A percentile compares a stretch with the other conserved stretches of the same genome.
phyloP scores from a whole-genome alignment of 1,140 invertebrate species.

The Pogonomyrmex barbatus region DNA sequence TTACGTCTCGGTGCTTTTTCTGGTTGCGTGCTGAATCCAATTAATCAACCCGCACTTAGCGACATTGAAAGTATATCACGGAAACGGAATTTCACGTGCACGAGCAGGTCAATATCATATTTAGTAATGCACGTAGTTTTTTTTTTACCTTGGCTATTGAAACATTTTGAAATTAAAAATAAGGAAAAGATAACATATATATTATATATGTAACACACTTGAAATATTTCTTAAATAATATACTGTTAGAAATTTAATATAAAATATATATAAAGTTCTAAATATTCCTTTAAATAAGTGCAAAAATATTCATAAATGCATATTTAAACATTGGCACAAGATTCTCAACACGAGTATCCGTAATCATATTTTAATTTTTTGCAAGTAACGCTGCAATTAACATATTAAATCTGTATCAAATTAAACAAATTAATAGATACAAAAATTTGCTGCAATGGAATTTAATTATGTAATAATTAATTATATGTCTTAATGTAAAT shows the following conservation, averaged over 20 bases:
- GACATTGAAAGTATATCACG: conserved; percentile 56
- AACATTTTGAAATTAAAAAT: conserved; percentile 2
- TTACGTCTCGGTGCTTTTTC: conserved; percentile 63
- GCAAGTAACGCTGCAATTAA: conserved; percentile 16
- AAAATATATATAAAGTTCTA: not conserved
- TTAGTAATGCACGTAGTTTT: conserved; percentile 30
- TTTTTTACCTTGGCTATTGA: not conserved
- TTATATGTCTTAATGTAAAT: conserved; percentile 35
- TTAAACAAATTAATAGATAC: conserved; percentile 13
- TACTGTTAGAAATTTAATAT: not conserved
- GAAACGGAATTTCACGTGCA: conserved; percentile 46
- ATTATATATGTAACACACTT: not conserved
- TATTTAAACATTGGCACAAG: conserved; percentile 7
- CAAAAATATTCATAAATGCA: conserved; percentile 23
- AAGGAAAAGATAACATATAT: conserved; percentile 16
- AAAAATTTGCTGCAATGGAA: conserved; percentile 38
- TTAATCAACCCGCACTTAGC: conserved; percentile 50
- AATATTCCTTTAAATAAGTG: not conserved
- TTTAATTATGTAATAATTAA: conserved; percentile 32
- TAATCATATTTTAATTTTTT: conserved; percentile 34
- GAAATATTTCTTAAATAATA: conserved; percentile 16
- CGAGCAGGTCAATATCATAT: conserved; percentile 36
- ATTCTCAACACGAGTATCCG: conserved; percentile 27
- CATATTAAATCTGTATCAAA: conserved; percentile 24
- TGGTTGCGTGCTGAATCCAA: conserved; percentile 32